These are phyloP conservation scores for Elysia chlorotica DNA, from an alignment of 1,140 invertebrate species.

Conservation along the genomic window DNA sequence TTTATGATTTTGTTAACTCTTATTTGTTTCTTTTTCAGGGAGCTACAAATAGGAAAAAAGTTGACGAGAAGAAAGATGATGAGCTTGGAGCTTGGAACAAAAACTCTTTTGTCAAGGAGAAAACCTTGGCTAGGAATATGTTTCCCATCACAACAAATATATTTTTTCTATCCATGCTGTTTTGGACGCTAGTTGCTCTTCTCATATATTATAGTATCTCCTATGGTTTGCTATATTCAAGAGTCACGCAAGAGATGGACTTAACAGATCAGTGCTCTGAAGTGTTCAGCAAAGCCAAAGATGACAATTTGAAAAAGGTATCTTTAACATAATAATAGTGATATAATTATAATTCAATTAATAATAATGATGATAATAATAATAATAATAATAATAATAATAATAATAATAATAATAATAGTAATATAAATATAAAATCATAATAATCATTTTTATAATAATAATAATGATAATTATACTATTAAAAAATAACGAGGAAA, in stretches of 20 bases:
- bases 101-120: neutral
- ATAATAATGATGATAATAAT: neutral
- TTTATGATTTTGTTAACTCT: neutral
- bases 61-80: slow-evolving; percentile 12
- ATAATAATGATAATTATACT: neutral
- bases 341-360: neutral
- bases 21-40: neutral
- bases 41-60: neutral
- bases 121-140: too few relatives aligned
- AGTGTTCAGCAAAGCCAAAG: neutral
- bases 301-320: slow-evolving; percentile 12
- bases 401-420: neutral
- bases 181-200: neutral
- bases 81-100: neutral
- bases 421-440: neutral
- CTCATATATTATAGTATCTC: slow-evolving; percentile 1
- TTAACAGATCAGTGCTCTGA: neutral
- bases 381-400: neutral
- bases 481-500: too few relatives aligned
- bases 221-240: slow-evolving; percentile 10
- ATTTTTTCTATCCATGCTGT: slow-evolving; percentile 1
- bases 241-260: slow-evolving; percentile 13
- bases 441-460: neutral
- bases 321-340: neutral
- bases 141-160: slow-evolving; percentile 19